Percentiles rank a stretch among this genome's conserved stretches.
Evolutionary conservation across 2,113 vertebrate genomes (phyloP).

Genomic region (Callipepla californica): DNA sequence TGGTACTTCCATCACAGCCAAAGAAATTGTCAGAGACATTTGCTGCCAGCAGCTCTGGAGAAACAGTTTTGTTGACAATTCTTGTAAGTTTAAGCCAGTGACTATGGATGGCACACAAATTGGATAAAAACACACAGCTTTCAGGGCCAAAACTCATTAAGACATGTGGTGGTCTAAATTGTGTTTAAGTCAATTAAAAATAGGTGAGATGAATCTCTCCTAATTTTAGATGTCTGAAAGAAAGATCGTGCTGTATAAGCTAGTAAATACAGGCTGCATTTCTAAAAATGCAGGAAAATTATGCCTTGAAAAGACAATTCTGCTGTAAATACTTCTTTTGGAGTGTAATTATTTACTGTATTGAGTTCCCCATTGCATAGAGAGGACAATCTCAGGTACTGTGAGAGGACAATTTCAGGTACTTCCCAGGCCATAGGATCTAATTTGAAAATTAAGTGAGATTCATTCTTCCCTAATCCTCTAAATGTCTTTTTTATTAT

Average conservation of each 20-base stretch:
- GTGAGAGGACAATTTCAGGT: not conserved
- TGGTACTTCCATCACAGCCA: not conserved
- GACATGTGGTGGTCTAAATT: not conserved
- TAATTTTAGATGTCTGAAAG: fast-evolving
- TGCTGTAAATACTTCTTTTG: not conserved
- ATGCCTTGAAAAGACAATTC: fast-evolving
- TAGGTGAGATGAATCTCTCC: not conserved
- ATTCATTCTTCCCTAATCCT: not conserved
- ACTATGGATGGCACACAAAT: not conserved
- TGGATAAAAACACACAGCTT: not conserved
- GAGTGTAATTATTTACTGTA: not conserved
- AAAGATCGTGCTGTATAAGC: not conserved
- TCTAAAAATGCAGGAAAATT: not conserved
- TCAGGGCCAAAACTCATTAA: not conserved
- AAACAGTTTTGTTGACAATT: not conserved
- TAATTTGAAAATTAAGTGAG: not conserved
- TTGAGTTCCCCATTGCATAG: not conserved
- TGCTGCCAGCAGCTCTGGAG: not conserved
- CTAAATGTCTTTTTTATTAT: not conserved
- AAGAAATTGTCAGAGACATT: not conserved
- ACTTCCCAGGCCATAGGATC: not conserved
- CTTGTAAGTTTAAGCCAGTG: not conserved
- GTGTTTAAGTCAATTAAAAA: not conserved
- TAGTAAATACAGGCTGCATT: not conserved
- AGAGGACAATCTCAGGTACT: not conserved